Evolutionary conservation across 92 coral and sea anemone species (phyloP).

Genomic region (Phenganax marumi): DNA sequence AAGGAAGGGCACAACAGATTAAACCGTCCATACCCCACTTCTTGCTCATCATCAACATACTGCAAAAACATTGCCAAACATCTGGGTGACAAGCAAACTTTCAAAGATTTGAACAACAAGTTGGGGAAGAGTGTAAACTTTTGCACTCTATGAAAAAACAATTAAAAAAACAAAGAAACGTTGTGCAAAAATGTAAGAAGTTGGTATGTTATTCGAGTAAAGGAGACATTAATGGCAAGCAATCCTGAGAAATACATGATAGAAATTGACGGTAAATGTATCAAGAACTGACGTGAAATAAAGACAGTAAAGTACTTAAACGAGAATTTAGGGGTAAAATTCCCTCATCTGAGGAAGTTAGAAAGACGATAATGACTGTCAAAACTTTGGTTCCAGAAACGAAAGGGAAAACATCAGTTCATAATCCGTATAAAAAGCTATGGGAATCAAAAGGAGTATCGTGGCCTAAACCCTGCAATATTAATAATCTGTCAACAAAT

Average conservation of each 20-base stretch:
- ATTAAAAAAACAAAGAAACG: background rate
- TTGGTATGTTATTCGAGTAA: conserved; percentile 34
- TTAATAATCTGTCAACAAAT: background rate
- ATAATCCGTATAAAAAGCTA: conserved; percentile 43
- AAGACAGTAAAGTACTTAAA: conserved; percentile 37
- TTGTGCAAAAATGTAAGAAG: conserved; percentile 13
- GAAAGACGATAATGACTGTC: conserved; percentile 26
- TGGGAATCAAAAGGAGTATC: conserved; percentile 48
- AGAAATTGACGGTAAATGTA: conserved; percentile 38
- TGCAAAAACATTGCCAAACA: conserved; percentile 51
- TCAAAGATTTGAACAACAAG: conserved; percentile 26
- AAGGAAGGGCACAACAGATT: conserved; percentile 46
- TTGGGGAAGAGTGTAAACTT: conserved; percentile 17
- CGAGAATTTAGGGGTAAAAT: conserved; percentile 43
- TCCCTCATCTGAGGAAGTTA: conserved; percentile 46
- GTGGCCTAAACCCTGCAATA: conserved; percentile 39
- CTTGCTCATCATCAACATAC: conserved; percentile 41
- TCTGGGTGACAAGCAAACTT: conserved; percentile 35
- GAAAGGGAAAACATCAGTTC: conserved; percentile 47
- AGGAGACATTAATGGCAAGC: conserved; percentile 34
- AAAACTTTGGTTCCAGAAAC: conserved; percentile 9
- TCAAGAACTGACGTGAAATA: conserved; percentile 55
- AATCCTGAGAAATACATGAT: conserved; percentile 54
- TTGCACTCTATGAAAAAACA: too few relatives aligned
- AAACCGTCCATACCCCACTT: conserved; percentile 38